Base-by-base conservation (phyloP, 2,888 invertebrate genomes). In the Drosophila lutescens region DNA sequence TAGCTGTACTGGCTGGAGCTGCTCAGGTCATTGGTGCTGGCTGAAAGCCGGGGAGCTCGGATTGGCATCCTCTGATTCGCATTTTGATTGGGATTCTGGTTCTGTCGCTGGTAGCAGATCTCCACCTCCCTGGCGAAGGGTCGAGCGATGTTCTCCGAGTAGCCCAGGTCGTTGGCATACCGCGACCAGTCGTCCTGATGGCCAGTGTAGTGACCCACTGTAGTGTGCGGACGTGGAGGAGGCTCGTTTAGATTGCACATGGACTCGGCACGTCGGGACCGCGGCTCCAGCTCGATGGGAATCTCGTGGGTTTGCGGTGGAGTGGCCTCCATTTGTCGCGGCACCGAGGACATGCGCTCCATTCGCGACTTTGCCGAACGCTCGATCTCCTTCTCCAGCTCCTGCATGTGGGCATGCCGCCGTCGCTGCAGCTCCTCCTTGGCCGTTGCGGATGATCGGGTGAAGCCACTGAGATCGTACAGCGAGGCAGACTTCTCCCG, bases 111-210 rank as follows among this genome's bases (percentile, higher is more conserved):
- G 78, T 90, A 90, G 56, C 92, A 91, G 15, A 92, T 91, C 74
- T 92, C 91, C 4, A 92, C 91, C 70, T 92, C 92, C 4, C 90
- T 89, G 9, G 91, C 89, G 54, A 92, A 90, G 0, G 92, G 92
- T 15, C 90, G 88, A 0, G 90, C 88, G 0, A 92, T 91, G 49
- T 92, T 92, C 66, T 92, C 92, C 10, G 92, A 91, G 12, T 91
- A 89, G 17, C 91, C 91, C 60, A 91, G 88, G 38, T 92, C 91
- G 44, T 91, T 91, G 17, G 93, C 93, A 51, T 93, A 91, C 34
- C 92, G 90, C 53, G 93, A 88, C 94, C 94, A 94, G 75, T 94
- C 94, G 30, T 92, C 91, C 50, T 93, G 90, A 0, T 57, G 60
- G 23, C 51, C 30, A 8, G 30, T 58, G 43, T 80, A 41, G 56